Percentiles rank a stretch among this genome's conserved stretches.
phyloP scores from a whole-genome alignment of 2,888 invertebrate genomes.

The Apeira syringaria region DNA sequence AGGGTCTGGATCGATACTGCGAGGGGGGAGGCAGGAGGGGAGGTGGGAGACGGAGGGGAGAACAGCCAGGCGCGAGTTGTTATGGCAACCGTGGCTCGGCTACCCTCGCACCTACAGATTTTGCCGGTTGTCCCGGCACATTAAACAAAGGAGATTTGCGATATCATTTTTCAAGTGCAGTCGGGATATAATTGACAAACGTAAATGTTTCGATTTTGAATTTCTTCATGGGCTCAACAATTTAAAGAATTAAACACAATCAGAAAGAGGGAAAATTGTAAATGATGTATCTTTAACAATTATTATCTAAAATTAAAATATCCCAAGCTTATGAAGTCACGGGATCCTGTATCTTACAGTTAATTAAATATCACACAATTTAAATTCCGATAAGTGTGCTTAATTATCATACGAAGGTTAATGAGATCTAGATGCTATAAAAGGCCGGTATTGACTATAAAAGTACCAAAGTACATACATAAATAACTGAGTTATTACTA shows the following conservation, averaged over 20 bases:
- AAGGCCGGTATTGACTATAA: not conserved
- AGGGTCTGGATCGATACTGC: slow-evolving; percentile 54
- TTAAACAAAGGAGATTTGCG: slow-evolving; percentile 76
- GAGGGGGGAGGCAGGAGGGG: slow-evolving; percentile 35
- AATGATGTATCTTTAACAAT: no score
- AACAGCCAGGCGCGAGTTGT: slow-evolving; percentile 73
- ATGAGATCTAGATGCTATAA: not conserved
- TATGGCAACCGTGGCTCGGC: slow-evolving; percentile 72
- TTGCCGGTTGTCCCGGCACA: slow-evolving; percentile 75
- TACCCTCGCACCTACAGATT: slow-evolving; percentile 79
- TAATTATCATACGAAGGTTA: not conserved
- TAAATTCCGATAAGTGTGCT: not conserved
- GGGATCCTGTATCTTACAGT: no score
- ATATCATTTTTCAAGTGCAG: slow-evolving; percentile 62
- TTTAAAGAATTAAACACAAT: no score
- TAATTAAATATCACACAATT: no score
- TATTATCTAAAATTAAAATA: no score
- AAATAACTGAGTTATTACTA: no score
- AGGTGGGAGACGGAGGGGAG: slow-evolving; percentile 36
- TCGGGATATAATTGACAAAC: slow-evolving; percentile 23
- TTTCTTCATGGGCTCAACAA: no score
- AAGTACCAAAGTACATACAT: no score
- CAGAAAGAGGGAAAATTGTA: no score
- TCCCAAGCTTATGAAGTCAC: no score
- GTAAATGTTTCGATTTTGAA: slow-evolving; percentile 6